Base-by-base conservation (phyloP, 37 sponge, comb jelly and placozoan species). In the Halichondria panicea region DNA sequence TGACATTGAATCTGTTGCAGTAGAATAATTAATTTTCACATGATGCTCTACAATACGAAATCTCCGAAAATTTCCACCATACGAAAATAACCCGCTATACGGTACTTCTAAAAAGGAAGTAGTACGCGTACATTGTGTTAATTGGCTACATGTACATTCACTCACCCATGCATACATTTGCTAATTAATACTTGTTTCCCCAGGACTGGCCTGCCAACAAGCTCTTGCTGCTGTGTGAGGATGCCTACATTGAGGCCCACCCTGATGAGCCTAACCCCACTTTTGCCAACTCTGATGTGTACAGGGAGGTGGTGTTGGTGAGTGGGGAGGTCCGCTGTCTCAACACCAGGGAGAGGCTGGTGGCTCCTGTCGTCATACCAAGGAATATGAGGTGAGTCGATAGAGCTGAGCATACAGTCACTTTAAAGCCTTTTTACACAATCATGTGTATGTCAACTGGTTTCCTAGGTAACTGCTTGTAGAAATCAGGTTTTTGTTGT, bases 161-260 rank as follows among this genome's bases (percentile, higher is more conserved):
- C n/a, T n/a, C n/a, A n/a, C n/a, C n/a, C n/a, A n/a, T n/a, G n/a
- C n/a, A n/a, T 77, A 48, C 36, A 37, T 55, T 63, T 70, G 4
- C 2, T 70, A 33, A 33, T 40, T 4, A 0, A 28, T 12, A 42
- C 46, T 46, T 41, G 31, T 27, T 53, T 6, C 30, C 21, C 0
- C 61, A 88, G 89, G 89, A 88, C 40, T 82, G 79, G 84, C 55
- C 83, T 3, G 66, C 38, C 15, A 78, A 37, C 45, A 79, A 79
- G 48, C 74, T 89, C 27, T 52, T 79, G 39, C 42, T 89, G 71
- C 50, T 78, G 56, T 83, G 79, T 66, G 89, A 74, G 41, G 55
- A 41, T 2, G 66, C 89, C 12, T 83, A 41, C 65, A 54, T 89
- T 25, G 70, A 61, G 9, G 43, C 76, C 9, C 57, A 69, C 5